phyloP scores from a whole-genome alignment of 2,888 invertebrate genomes.

The Drosophila koepferae region DNA sequence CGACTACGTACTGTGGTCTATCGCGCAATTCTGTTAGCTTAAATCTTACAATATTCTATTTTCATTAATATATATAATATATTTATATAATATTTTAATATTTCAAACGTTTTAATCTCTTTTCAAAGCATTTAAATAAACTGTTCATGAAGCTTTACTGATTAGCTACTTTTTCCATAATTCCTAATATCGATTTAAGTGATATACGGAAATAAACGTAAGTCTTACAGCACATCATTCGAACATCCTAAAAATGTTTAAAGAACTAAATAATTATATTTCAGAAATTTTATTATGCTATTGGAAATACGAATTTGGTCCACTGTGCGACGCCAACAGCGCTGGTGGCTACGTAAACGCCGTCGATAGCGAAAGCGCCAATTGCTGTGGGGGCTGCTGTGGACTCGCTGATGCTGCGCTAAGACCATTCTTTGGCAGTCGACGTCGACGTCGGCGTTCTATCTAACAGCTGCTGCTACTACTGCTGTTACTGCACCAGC shows the following conservation, averaged over 20 bases:
- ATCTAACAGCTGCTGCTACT: slow-evolving; percentile 45
- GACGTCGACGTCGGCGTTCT: slow-evolving; percentile 36
- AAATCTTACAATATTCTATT: slow-evolving; percentile 4
- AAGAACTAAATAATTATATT: not conserved
- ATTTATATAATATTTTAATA: not conserved
- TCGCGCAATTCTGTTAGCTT: not conserved
- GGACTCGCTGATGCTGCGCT: slow-evolving; percentile 56
- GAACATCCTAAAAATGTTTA: not conserved
- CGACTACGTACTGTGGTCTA: slow-evolving; percentile 46
- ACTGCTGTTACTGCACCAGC: slow-evolving; percentile 62
- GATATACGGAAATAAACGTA: not conserved
- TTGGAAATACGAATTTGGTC: not conserved
- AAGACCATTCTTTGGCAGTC: slow-evolving; percentile 73
- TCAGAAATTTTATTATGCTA: not conserved
- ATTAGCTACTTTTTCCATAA: not conserved
- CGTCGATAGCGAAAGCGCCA: slow-evolving; percentile 46
- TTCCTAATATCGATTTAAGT: not conserved
- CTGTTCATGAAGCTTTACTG: not conserved
- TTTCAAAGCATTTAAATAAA: not conserved
- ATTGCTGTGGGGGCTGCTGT: slow-evolving; percentile 52
- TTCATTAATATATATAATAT: no score
- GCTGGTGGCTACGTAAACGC: slow-evolving; percentile 37
- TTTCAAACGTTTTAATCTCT: not conserved
- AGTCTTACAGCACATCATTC: no score
- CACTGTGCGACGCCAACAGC: slow-evolving; percentile 45